Percentiles rank a stretch among this genome's conserved stretches.
phyloP scores from a whole-genome alignment of 1,140 invertebrate species.

The Drosophila eugracilis region DNA sequence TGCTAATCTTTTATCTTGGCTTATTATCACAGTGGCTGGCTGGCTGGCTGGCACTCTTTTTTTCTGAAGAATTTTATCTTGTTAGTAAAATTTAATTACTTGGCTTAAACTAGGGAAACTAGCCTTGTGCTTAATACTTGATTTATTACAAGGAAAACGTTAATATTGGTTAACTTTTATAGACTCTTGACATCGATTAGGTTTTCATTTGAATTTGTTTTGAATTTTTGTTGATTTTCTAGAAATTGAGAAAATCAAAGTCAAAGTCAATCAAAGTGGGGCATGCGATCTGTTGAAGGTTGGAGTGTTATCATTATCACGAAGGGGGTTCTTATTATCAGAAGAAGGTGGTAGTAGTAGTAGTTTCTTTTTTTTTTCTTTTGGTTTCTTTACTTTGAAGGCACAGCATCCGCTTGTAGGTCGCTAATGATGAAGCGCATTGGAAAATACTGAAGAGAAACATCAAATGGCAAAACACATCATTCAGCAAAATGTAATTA shows the following conservation, averaged over 20 bases:
- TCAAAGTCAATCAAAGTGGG: slow-evolving; percentile 1
- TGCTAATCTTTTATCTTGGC: background rate
- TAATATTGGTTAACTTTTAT: no score
- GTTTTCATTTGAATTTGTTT: background rate
- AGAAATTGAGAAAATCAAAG: no score
- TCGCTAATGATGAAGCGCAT: slow-evolving; percentile 28
- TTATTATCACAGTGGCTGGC: background rate
- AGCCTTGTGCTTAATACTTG: background rate
- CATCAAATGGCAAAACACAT: background rate
- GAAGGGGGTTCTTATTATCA: background rate
- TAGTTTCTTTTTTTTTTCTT: background rate
- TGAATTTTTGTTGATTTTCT: no score
- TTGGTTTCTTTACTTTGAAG: no score
- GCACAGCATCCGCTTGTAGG: slow-evolving; percentile 27
- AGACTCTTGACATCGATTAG: no score
- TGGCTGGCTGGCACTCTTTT: no score
- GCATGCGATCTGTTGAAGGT: background rate
- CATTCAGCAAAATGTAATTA: slow-evolving; percentile 24
- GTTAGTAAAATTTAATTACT: background rate
- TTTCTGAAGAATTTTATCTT: background rate
- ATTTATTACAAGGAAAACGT: no score
- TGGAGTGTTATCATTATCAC: background rate
- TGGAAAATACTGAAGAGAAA: background rate
- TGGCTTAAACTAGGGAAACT: background rate
- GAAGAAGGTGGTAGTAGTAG: background rate